Conservation (phyloP, 2,113 vertebrate genomes). For the Paratilapia polleni region DNA sequence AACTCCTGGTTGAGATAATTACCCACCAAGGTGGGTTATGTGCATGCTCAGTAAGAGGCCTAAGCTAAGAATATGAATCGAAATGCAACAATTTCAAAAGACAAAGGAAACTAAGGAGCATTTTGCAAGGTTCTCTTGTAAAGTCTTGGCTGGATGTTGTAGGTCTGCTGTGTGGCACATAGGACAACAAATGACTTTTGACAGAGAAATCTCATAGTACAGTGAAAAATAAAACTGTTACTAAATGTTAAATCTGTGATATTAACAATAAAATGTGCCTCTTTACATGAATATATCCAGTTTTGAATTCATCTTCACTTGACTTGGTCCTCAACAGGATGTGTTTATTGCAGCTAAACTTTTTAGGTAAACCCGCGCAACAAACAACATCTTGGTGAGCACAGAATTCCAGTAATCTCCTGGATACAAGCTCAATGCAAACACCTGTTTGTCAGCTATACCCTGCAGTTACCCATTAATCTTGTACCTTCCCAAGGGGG, state of each 20-base stretch:
- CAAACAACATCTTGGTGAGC: background rate
- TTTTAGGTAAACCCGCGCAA: background rate
- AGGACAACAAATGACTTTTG: constrained; percentile 40
- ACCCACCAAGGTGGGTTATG: constrained; percentile 76
- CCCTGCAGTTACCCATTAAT: constrained; percentile 1
- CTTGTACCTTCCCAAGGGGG: background rate
- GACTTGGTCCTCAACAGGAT: background rate
- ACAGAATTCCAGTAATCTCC: constrained; percentile 1
- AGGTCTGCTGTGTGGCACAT: constrained; percentile 21
- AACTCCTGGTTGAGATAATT: constrained; percentile 78
- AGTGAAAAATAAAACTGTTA: background rate
- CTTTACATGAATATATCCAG: too few species aligned
- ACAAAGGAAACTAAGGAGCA: constrained; percentile 46
- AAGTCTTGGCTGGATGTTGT: background rate
- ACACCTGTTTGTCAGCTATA: background rate
- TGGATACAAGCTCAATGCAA: background rate
- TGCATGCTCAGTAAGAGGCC: constrained; percentile 66
- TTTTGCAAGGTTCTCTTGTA: constrained; percentile 39
- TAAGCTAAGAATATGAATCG: constrained; percentile 65
- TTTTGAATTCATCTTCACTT: background rate
- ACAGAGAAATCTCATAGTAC: constrained; percentile 15
- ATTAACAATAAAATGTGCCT: background rate
- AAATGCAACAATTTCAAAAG: constrained; percentile 65
- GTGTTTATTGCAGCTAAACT: background rate
- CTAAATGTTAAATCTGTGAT: background rate